Evolutionary conservation across 2,797 vertebrate species (phyloP).

Genomic region (Halcyon smyrnensis): DNA sequence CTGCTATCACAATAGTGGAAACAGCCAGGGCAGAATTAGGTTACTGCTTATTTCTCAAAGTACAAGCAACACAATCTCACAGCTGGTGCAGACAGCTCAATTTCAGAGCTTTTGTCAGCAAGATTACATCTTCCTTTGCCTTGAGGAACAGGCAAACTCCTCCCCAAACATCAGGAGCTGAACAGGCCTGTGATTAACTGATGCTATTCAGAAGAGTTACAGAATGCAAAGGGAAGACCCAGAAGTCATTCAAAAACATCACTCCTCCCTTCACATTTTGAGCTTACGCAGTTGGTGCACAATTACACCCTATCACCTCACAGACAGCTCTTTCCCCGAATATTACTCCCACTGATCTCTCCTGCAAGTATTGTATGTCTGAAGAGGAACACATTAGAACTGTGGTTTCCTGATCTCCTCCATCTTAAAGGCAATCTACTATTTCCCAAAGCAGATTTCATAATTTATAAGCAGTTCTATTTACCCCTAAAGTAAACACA

Average conservation of each 20-base stretch:
- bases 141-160: background rate
- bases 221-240: background rate
- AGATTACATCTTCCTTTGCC: background rate
- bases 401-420: background rate
- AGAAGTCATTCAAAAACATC: background rate
- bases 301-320: background rate
- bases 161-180: background rate
- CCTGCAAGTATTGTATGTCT: background rate
- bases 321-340: background rate
- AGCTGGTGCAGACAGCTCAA: slow-evolving; percentile 23
- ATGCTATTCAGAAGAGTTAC: background rate
- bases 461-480: background rate
- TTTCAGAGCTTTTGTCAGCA: slow-evolving; percentile 23
- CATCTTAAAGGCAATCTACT: background rate
- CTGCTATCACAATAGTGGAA: background rate
- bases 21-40: slow-evolving; percentile 24
- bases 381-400: background rate
- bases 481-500: background rate
- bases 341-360: background rate
- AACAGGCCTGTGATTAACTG: slow-evolving; percentile 4
- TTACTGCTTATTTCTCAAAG: slow-evolving; percentile 20
- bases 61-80: background rate
- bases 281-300: background rate
- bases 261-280: background rate
- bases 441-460: background rate